These are phyloP conservation scores for Hypomecis punctinalis DNA, from an alignment of 2,888 invertebrate species.

Conservation along the genomic window DNA sequence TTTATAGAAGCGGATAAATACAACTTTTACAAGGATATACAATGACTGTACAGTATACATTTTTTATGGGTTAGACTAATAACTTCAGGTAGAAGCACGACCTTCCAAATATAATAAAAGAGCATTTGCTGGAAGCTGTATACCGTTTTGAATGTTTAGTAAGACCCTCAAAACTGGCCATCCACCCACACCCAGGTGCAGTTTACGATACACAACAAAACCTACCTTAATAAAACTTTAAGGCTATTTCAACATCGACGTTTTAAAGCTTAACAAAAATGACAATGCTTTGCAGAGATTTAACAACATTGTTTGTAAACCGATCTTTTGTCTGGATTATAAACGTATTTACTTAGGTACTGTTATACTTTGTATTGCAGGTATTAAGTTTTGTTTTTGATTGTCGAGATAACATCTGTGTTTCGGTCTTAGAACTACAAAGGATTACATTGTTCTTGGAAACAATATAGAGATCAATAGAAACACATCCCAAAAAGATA, in stretches of 20 bases:
- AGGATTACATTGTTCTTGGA: neutral
- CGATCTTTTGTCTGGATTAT: conserved; percentile 32
- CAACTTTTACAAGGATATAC: too few species aligned
- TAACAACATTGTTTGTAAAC: conserved; percentile 38
- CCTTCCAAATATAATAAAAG: neutral
- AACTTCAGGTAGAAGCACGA: neutral
- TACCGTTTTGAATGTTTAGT: conserved; percentile 16
- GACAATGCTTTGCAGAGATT: conserved; percentile 37
- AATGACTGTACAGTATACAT: too few species aligned
- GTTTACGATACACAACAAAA: conserved; percentile 70
- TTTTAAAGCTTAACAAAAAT: conserved; percentile 44
- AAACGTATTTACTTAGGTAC: conserved; percentile 19
- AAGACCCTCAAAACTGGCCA: conserved; percentile 38
- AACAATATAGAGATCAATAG: neutral
- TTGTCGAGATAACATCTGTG: conserved; percentile 6
- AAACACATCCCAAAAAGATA: neutral
- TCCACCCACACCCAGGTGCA: conserved; percentile 64
- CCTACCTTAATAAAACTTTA: conserved; percentile 65
- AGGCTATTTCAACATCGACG: conserved; percentile 58
- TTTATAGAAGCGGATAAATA: too few species aligned
- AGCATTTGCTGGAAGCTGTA: neutral
- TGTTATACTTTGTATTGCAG: conserved; percentile 13
- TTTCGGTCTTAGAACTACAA: neutral
- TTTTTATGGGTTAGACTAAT: neutral
- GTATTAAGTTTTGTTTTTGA: conserved; percentile 13